Base-by-base conservation (phyloP, 2,113 vertebrate species). In the Suncus etruscus region DNA sequence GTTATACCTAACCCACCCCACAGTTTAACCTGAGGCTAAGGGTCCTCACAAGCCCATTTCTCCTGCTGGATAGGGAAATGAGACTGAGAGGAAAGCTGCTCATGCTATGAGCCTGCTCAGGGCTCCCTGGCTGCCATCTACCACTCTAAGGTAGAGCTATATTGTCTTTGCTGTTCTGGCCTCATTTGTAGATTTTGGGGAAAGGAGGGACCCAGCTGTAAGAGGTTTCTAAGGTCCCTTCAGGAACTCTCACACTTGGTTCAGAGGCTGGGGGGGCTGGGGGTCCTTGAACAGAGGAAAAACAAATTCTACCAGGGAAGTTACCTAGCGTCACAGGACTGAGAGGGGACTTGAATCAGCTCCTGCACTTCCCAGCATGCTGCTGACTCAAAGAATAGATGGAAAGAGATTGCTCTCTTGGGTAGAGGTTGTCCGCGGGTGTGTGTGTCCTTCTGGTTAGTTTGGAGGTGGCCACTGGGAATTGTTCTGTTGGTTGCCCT, bases 251-350 rank as follows among this genome's bases (percentile, higher is more conserved):
- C 78, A 84, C 14, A 29, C 66, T 0, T 1, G n/a, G n/a, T n/a
- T 24, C 6, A n/a, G 54, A 22, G 39, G 1, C 0, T 6, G 0
- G 14, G 1, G 50, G 4, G 18, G 81, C 1, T 39, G 70, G 79
- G 48, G 32, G 16, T 82, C 10, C 66, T 7, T 18, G 39, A 20
- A 50, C 14, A 80, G 58, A 45, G 5, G 79, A 50, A 66, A 29
- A 48, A 1, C 4, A 58, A 54, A 72, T 20, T 68, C 31, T 70
- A 11, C n/a, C n/a, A 39, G 54, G 22, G 27, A 11, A 32, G 25
- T 20, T 31, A 27, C 29, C 9, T 3, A 1, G 48, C n/a, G 51
- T 39, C 31, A 22, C 32, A 2, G 51, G 2, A 48, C 77, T 15
- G 31, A 79, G 32, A 11, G 0, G 0, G 74, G 54, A 47, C 50